Base-by-base conservation (phyloP, 2,888 invertebrate species). In the Seladonia tumulorum region DNA sequence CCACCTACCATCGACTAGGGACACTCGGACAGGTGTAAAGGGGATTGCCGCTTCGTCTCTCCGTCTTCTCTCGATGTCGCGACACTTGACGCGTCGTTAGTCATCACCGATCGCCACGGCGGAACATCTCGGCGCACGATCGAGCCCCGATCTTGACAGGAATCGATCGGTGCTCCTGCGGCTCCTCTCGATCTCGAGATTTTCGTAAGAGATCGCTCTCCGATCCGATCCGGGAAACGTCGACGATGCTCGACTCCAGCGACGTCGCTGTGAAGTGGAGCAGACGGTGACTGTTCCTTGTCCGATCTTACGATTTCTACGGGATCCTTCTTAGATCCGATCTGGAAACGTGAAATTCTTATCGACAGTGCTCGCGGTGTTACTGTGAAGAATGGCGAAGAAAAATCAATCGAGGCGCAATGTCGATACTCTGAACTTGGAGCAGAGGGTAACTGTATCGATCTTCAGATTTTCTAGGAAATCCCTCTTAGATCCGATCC, bases 61-160 rank as follows among this genome's bases (percentile, higher is more conserved):
- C 22, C 68, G 22, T 74, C 53, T 66, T 60, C 63, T 71, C 42
- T 25, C 76, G 35, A 3, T 39, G 53, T 76, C 53, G n/a, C n/a
- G 63, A 47, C 53, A 71, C 57, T 72, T 78, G 60, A 49, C 76
- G n/a, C 66, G 76, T 87, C 81, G 81, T 83, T 86, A 80, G 70
- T 70, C 70, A 70, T 83, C 83, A 42, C 18, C 29, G 83, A 70
- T 73, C 76, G 39, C 22, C 12, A 22, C 12, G 42, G 1, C 39
- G 42, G n/a, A 39, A 22, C 42, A 70, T 70, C 70, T 39, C 39
- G 5, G 22, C 42, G 70, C 42, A 22, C 39, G 29, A 68, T 68
- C 66, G 63, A 25, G 63, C 16, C 16, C 29, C 10, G 66, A 66
- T 66, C 66, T 66, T 18, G 66, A 66, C 66, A 66, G 12, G 57